These are phyloP conservation scores for Pristionchus arcanus DNA, from an alignment of 2,888 invertebrate species.

Conservation along the genomic window DNA sequence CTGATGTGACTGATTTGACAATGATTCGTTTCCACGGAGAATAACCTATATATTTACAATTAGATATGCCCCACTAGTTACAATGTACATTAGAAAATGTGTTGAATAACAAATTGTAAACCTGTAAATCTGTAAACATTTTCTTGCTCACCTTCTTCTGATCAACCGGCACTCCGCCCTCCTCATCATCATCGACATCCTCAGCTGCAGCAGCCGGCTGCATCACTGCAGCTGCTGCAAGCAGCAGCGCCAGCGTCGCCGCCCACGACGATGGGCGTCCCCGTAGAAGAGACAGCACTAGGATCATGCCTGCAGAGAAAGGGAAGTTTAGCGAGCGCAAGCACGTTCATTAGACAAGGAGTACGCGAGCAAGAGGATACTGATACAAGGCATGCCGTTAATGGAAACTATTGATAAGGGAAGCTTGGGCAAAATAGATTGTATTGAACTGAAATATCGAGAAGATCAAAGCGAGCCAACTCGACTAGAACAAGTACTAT, in stretches of 20 bases:
- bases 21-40: too few relatives aligned
- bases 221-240: background rate
- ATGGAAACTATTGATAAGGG: too few relatives aligned
- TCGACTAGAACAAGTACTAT: background rate
- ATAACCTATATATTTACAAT: too few relatives aligned
- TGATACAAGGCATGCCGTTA: too few relatives aligned
- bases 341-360: too few relatives aligned
- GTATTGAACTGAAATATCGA: background rate
- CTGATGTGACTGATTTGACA: too few relatives aligned
- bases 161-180: slow-evolving; percentile 34
- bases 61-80: too few relatives aligned
- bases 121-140: background rate
- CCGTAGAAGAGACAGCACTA: background rate
- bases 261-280: background rate
- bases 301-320: background rate
- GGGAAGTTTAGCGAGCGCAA: too few relatives aligned
- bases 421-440: too few relatives aligned
- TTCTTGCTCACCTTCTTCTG: background rate
- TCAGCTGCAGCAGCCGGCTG: background rate
- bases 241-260: background rate
- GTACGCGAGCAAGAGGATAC: too few relatives aligned
- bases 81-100: too few relatives aligned
- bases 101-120: too few relatives aligned
- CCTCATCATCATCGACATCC: background rate
- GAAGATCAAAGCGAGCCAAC: background rate